These are phyloP conservation scores for Acipenser ruthenus DNA, from an alignment of 2,797 vertebrate species.

Conservation along the genomic window DNA sequence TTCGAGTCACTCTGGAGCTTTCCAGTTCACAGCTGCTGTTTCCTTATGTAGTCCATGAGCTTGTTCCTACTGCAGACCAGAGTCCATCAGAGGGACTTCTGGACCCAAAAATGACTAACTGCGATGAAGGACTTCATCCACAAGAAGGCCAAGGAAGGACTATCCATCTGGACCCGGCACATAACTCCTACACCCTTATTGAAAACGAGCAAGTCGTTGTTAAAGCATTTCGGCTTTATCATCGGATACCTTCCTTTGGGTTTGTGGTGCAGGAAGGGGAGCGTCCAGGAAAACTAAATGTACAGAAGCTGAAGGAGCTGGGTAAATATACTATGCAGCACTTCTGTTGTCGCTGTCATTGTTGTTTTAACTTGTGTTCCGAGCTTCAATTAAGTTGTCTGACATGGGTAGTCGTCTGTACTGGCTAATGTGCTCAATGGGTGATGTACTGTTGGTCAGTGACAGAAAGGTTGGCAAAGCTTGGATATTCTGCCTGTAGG, in stretches of 20 bases:
- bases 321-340: constrained; percentile 46
- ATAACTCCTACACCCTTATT: constrained; percentile 62
- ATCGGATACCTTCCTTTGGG: constrained; percentile 84
- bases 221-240: constrained; percentile 80
- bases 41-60: constrained; percentile 75
- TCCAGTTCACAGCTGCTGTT: constrained; percentile 76
- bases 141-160: constrained; percentile 59
- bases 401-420: not conserved
- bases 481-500: too few species aligned
- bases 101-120: constrained; percentile 24
- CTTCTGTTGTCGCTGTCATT: not conserved
- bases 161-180: constrained; percentile 49
- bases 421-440: not conserved
- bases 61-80: constrained; percentile 75
- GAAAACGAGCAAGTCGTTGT: constrained; percentile 69
- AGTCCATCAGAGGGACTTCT: constrained; percentile 65
- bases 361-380: not conserved
- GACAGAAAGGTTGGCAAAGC: too few species aligned
- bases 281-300: constrained; percentile 69
- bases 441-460: not conserved
- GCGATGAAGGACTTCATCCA: constrained; percentile 38
- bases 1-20: constrained; percentile 68
- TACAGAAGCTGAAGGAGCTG: constrained; percentile 67
- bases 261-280: constrained; percentile 75
- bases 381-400: constrained; percentile 7